Conservation (phyloP, 2,797 vertebrate species). For the Tokudaia muenninki region DNA sequence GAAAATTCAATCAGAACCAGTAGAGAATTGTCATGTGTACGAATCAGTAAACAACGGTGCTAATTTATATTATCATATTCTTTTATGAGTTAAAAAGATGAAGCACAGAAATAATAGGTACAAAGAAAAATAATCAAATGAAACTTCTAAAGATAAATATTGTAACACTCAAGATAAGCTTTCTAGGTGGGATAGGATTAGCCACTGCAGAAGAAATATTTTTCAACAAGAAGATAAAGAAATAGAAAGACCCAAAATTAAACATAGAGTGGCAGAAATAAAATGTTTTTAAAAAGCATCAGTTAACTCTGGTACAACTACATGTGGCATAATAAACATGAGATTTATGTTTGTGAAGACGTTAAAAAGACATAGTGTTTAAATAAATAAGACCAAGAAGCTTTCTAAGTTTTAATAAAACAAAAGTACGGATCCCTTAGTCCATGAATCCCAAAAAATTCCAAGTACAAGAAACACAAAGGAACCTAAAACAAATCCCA, state of each 20-base stretch:
- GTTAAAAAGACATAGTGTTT: not conserved
- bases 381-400: not conserved
- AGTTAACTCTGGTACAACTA: not conserved
- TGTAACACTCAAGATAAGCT: not conserved
- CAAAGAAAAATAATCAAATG: not conserved
- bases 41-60: not conserved
- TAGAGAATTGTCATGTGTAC: not conserved
- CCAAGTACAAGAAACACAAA: not conserved
- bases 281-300: not conserved
- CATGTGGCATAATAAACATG: not conserved
- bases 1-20: not conserved
- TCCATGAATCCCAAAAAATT: not conserved
- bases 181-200: not conserved
- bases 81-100: not conserved
- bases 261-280: not conserved
- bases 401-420: not conserved
- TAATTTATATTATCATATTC: constrained; percentile 3
- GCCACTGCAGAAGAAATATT: not conserved
- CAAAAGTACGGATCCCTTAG: not conserved
- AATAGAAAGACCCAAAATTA: not conserved
- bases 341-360: not conserved
- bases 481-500: not conserved
- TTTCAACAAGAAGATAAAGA: not conserved
- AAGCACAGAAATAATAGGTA: constrained; percentile 6
- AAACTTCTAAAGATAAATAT: constrained; percentile 29